phyloP scores from a whole-genome alignment of 2,888 invertebrate species.

The Eupithecia pulchellata region DNA sequence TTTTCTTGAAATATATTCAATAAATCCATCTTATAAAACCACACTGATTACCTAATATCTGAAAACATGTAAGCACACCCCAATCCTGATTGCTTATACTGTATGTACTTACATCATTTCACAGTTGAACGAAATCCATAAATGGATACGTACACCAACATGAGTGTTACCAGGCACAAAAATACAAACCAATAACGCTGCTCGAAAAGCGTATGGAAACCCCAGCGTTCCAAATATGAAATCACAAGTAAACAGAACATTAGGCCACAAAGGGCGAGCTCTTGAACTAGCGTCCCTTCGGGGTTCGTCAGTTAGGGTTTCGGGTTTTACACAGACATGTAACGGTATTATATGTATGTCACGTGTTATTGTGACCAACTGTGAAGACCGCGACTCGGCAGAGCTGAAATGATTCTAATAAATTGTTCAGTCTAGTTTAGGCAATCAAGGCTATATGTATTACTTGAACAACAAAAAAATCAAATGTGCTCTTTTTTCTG shows the following conservation, averaged over 20 bases:
- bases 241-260: constrained; percentile 35
- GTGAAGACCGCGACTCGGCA: neutral
- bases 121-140: neutral
- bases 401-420: too few relatives aligned
- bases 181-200: constrained; percentile 15
- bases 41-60: neutral
- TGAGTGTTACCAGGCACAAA: constrained; percentile 7
- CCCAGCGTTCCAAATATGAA: constrained; percentile 31
- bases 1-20: too few relatives aligned
- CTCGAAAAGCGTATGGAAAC: constrained; percentile 14
- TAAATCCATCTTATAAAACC: too few relatives aligned
- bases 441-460: too few relatives aligned
- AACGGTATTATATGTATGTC: constrained; percentile 4
- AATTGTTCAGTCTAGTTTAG: too few relatives aligned
- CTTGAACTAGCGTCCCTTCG: constrained; percentile 30
- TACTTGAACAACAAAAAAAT: too few relatives aligned
- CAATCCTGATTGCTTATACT: constrained; percentile 4
- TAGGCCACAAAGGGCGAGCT: constrained; percentile 27
- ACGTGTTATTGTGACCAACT: neutral
- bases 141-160: constrained; percentile 10
- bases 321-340: constrained; percentile 16
- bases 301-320: constrained; percentile 17
- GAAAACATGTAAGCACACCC: neutral
- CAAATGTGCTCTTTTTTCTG: too few relatives aligned
- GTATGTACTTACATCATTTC: neutral